Conservation (phyloP, 2,797 vertebrate genomes). For the Pterois miles region DNA sequence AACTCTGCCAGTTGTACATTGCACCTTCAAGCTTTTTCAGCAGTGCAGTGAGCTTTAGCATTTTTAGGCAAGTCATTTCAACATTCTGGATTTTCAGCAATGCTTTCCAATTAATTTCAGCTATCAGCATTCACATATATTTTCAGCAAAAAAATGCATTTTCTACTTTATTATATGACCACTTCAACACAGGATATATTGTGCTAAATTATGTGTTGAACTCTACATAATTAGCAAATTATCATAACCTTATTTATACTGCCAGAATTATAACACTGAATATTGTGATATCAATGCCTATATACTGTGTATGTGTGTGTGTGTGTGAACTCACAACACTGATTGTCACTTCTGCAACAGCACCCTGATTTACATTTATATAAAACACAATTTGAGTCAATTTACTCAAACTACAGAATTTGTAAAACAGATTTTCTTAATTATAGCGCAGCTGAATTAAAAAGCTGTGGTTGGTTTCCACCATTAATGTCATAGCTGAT, state of each 20-base stretch:
- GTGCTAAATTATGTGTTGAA: neutral
- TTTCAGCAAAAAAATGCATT: no score
- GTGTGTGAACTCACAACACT: neutral
- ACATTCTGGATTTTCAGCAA: no score
- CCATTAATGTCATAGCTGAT: constrained; percentile 85
- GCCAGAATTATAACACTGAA: neutral
- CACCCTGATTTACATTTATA: constrained; percentile 15
- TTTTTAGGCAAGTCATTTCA: no score
- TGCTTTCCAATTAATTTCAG: no score
- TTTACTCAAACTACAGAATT: constrained; percentile 45
- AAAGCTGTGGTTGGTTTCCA: constrained; percentile 60
- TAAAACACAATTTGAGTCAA: constrained; percentile 10
- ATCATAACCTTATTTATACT: neutral
- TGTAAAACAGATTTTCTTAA: constrained; percentile 69
- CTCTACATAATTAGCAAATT: neutral
- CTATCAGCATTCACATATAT: no score
- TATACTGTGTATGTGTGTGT: neutral
- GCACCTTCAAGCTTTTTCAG: no score
- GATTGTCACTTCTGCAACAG: neutral
- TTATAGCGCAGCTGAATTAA: constrained; percentile 65
- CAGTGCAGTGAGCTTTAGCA: no score
- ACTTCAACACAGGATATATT: neutral
- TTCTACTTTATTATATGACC: no score
- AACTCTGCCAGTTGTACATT: no score
- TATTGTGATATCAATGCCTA: neutral